A percentile compares a stretch with the other conserved stretches of the same genome.
Evolutionary conservation across 2,888 invertebrate species (phyloP).

Genomic region (Lucinisca nassula): DNA sequence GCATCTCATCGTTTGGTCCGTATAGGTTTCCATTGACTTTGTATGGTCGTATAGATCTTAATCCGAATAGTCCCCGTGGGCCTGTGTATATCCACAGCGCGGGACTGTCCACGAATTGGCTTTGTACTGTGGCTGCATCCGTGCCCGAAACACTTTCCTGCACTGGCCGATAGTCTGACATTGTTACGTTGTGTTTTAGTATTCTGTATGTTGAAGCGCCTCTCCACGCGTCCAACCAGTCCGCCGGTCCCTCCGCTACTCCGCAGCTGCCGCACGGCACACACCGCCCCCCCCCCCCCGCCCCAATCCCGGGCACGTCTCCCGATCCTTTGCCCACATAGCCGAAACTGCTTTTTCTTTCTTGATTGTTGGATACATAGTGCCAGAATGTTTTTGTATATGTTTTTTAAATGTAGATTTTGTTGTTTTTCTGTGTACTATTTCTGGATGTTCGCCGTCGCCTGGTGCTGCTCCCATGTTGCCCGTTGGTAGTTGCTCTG

Average conservation of each 20-base stretch:
- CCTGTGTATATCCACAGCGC: slow-evolving; percentile 4
- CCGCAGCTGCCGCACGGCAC: not conserved
- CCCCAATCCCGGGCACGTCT: not conserved
- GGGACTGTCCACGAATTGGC: slow-evolving; percentile 5
- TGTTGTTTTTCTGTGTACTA: not conserved
- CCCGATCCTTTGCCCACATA: not conserved
- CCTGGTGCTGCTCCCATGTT: no score
- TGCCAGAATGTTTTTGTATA: not conserved
- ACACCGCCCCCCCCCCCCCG: not conserved
- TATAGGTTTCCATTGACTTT: not conserved
- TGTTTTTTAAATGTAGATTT: not conserved
- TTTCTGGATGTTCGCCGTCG: not conserved
- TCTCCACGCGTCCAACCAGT: not conserved
- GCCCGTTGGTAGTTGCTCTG: no score
- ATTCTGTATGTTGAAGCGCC: no score
- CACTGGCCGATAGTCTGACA: not conserved
- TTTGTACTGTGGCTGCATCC: not conserved
- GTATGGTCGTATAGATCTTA: slow-evolving; percentile 6
- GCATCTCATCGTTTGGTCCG: not conserved
- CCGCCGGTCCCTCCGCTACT: not conserved
- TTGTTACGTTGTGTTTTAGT: not conserved
- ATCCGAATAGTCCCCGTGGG: not conserved
- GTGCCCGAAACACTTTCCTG: not conserved
- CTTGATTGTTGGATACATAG: not conserved
- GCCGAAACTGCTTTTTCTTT: not conserved